Percentiles rank a stretch among this genome's conserved stretches.
Conservation (phyloP, 2,797 vertebrate genomes). For the Syngnathus rostellatus region DNA sequence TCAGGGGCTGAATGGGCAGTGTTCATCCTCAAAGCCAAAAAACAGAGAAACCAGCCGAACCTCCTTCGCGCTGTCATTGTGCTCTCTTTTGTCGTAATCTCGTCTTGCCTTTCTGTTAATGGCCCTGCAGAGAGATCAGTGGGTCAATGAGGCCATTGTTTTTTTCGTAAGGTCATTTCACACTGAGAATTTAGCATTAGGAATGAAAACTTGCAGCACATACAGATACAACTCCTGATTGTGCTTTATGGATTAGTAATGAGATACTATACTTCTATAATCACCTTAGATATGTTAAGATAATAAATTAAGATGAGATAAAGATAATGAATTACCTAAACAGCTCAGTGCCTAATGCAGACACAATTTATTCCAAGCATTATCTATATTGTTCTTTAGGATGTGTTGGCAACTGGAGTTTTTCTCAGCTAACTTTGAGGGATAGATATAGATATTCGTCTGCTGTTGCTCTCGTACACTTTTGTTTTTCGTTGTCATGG, state of each 20-base stretch:
- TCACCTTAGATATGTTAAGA: background rate
- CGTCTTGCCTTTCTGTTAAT: conserved; percentile 31
- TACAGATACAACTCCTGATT: background rate
- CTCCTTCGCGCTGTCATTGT: conserved; percentile 51
- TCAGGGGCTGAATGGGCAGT: conserved; percentile 45
- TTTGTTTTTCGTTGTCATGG: background rate
- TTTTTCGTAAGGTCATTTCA: conserved; percentile 1
- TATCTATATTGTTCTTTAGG: too few species aligned
- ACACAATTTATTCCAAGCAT: background rate
- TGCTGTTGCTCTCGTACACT: background rate
- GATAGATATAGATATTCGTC: too few species aligned
- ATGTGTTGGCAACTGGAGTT: too few species aligned
- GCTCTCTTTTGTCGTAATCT: conserved; percentile 30
- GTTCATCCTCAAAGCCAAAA: conserved; percentile 37
- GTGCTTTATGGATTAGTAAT: background rate
- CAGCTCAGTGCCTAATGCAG: background rate
- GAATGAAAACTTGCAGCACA: background rate
- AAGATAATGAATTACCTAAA: background rate
- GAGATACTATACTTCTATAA: background rate
- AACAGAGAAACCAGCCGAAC: conserved; percentile 30
- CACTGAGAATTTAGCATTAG: background rate
- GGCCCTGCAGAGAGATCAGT: conserved; percentile 26
- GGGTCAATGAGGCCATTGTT: conserved; percentile 68
- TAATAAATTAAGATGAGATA: background rate
- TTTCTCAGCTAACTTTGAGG: too few species aligned